A percentile compares a stretch with the other conserved stretches of the same genome.
Conservation (phyloP, 2,888 invertebrate genomes). For the Branchellion lobata region DNA sequence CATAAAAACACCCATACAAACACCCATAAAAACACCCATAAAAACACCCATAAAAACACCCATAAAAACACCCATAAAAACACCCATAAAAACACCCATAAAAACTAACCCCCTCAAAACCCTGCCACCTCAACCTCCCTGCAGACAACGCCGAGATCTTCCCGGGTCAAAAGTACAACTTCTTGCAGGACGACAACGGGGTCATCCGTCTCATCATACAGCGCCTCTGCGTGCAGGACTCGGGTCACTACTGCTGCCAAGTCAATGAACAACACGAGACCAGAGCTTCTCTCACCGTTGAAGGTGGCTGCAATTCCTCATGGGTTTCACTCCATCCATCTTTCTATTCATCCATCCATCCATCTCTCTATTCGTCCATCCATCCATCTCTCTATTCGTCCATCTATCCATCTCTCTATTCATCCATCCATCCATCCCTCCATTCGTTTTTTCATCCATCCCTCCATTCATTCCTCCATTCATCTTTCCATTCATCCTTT, state of each 20-base stretch:
- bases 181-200: slow-evolving; percentile 76
- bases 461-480: no score
- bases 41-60: no score
- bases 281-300: slow-evolving; percentile 88
- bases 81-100: background rate
- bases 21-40: no score
- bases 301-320: slow-evolving; percentile 67
- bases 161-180: slow-evolving; percentile 91
- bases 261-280: slow-evolving; percentile 81
- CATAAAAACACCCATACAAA: no score
- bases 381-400: no score
- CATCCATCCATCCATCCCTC: no score
- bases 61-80: background rate
- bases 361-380: no score
- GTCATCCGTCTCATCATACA: slow-evolving; percentile 80
- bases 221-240: slow-evolving; percentile 90
- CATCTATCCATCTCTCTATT: no score
- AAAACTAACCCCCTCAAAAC: background rate
- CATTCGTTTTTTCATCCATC: no score
- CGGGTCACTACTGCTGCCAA: slow-evolving; percentile 92
- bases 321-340: slow-evolving; percentile 49
- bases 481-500: no score
- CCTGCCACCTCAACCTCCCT: background rate
- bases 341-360: background rate
- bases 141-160: slow-evolving; percentile 77